These are phyloP conservation scores for Pterostichus niger DNA, from an alignment of 2,888 invertebrate species.

Conservation along the genomic window DNA sequence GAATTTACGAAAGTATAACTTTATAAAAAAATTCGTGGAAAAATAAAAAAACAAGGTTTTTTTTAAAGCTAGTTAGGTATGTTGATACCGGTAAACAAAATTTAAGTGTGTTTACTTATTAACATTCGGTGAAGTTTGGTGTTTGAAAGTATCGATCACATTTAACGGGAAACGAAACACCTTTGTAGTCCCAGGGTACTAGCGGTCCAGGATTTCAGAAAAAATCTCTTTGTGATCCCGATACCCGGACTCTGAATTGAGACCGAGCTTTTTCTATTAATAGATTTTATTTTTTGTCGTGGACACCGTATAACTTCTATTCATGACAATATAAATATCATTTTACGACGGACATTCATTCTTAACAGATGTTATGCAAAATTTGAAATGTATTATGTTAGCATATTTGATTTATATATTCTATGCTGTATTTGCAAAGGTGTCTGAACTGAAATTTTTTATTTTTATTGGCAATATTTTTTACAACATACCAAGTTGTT, in stretches of 20 bases:
- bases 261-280: slow-evolving; percentile 23
- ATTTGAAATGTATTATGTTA: background rate
- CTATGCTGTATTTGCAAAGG: background rate
- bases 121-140: slow-evolving; percentile 20
- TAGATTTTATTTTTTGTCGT: slow-evolving; percentile 12
- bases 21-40: no score
- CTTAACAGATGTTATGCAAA: background rate
- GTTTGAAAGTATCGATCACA: slow-evolving; percentile 36
- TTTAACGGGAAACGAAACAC: slow-evolving; percentile 35
- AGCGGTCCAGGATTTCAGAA: background rate
- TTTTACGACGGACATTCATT: background rate
- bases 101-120: slow-evolving; percentile 39
- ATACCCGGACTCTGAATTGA: background rate
- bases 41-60: no score
- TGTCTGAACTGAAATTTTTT: background rate
- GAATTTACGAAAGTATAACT: no score
- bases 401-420: background rate
- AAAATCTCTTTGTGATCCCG: slow-evolving; percentile 34
- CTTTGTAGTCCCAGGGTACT: background rate
- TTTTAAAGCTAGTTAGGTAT: no score
- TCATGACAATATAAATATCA: slow-evolving; percentile 31
- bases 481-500: no score
- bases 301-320: slow-evolving; percentile 19
- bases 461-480: background rate
- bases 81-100: background rate